Percentiles rank a stretch among this genome's conserved stretches.
Conservation (phyloP, 2,113 vertebrate genomes). For the Tenebrosternarchus preto region DNA sequence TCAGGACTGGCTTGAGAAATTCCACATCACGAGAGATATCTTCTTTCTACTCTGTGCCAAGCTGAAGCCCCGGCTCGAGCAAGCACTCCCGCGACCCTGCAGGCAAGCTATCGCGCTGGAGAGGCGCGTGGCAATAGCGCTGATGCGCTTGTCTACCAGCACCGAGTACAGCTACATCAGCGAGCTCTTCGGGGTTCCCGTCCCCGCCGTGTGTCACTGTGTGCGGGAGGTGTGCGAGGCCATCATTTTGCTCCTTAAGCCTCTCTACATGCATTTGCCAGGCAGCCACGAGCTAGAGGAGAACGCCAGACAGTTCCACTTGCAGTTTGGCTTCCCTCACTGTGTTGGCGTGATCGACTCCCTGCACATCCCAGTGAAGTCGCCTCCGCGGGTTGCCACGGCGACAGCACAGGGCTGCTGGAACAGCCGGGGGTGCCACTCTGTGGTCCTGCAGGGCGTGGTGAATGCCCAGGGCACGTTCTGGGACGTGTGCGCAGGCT, state of each 20-base stretch:
- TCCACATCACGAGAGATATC: slow-evolving; percentile 73
- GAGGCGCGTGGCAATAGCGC: slow-evolving; percentile 55
- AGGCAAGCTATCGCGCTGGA: too few species aligned
- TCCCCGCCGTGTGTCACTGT: slow-evolving; percentile 67
- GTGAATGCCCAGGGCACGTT: slow-evolving; percentile 72
- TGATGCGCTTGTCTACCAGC: slow-evolving; percentile 73
- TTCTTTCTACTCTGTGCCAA: slow-evolving; percentile 70
- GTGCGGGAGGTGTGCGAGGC: slow-evolving; percentile 69
- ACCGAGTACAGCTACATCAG: slow-evolving; percentile 70
- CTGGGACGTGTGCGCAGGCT: slow-evolving; percentile 72
- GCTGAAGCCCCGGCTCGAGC: slow-evolving; percentile 64
- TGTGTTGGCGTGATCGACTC: slow-evolving; percentile 71
- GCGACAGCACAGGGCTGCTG: slow-evolving; percentile 57
- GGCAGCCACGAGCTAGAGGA: slow-evolving; percentile 67
- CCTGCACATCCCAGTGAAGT: slow-evolving; percentile 69
- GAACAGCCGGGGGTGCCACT: slow-evolving; percentile 68
- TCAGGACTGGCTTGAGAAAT: slow-evolving; percentile 75
- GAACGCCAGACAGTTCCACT: slow-evolving; percentile 66
- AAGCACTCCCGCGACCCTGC: background rate
- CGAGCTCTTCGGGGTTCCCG: slow-evolving; percentile 64
- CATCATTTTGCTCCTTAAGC: slow-evolving; percentile 66
- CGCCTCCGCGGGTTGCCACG: slow-evolving; percentile 24
- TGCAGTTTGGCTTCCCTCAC: slow-evolving; percentile 73
- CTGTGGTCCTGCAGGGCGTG: slow-evolving; percentile 71
- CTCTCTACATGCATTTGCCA: slow-evolving; percentile 69